phyloP scores from a whole-genome alignment of 1,140 invertebrate species.

The Drosophila neocordata region DNA sequence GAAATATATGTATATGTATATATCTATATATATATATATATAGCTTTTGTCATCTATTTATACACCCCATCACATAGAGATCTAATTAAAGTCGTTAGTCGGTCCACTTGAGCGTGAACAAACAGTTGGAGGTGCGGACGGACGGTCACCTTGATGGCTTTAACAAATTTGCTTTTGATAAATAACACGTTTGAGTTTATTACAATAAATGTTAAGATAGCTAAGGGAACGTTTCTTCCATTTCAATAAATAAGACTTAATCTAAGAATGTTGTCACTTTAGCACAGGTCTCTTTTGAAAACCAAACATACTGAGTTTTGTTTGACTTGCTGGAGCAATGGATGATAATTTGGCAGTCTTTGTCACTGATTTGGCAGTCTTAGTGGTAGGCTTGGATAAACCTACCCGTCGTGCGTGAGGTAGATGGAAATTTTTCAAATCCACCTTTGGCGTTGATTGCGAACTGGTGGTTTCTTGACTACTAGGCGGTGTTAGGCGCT shows the following conservation, averaged over 20 bases:
- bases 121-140: slow-evolving; percentile 21
- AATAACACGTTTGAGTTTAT: slow-evolving; percentile 3
- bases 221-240: neutral
- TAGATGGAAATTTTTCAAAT: slow-evolving; percentile 30
- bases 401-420: slow-evolving; percentile 42
- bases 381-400: slow-evolving; percentile 55
- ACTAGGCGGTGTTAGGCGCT: slow-evolving; percentile 23
- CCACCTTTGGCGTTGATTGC: neutral
- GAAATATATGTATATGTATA: neutral
- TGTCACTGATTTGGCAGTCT: slow-evolving; percentile 10
- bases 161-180: slow-evolving; percentile 40
- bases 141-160: slow-evolving; percentile 48
- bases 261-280: slow-evolving; percentile 42
- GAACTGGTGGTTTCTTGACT: slow-evolving; percentile 35
- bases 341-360: slow-evolving; percentile 34
- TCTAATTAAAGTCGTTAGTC: slow-evolving; percentile 69
- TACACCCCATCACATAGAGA: slow-evolving; percentile 26
- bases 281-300: slow-evolving; percentile 73
- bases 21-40: neutral
- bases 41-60: slow-evolving; percentile 46
- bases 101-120: slow-evolving; percentile 42
- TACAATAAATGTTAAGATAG: slow-evolving; percentile 22
- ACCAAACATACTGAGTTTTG: slow-evolving; percentile 78
- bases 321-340: slow-evolving; percentile 46
- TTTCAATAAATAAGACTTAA: slow-evolving; percentile 51